Base-by-base conservation (phyloP, 2,888 invertebrate species). In the Oxytorus armatus region DNA sequence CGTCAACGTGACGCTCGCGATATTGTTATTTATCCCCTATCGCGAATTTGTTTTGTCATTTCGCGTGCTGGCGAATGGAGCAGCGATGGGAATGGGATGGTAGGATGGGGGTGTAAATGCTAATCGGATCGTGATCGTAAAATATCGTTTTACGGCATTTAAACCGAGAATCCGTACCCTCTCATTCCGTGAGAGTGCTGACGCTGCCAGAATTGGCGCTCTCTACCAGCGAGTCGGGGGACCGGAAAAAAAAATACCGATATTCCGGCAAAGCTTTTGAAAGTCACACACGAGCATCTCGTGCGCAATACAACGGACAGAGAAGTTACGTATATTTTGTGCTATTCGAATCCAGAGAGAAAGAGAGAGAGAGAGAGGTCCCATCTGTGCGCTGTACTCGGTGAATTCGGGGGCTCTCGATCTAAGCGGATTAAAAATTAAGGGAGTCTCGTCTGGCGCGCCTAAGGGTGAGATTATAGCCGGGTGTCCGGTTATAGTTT, bases 351-450 rank as follows among this genome's bases (percentile, higher is more conserved):
- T n/a, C n/a, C n/a, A 14, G 63, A 63, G 14, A 8, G 44, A 44
- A 25, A 25, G 25, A 57, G 57, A 33, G 55, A 47, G 14, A n/a
- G 68, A 53, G 61, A 57, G 55, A 44, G 70, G 44, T 39, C 25
- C 44, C 73, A 42, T 77, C 73, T 73, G 77, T 70, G 74, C 49
- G 36, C 51, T 74, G 44, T 65, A 73, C 75, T 72, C 72, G 18
- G 66, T 42, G 79, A 85, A 86, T 86, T 85, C 65, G 83, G 33
- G n/a, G 69, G 55, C 77, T 69, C 39, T 73, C 69, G 72, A 68
- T 66, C 72, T 88, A 88, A 89, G 87, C 84, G 85, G 87, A 88
- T 89, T 86, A 86, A 87, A 77, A 85, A 85, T 85, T 85, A 85
- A 87, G 86, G 85, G 84, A 78, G 81, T 80, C 77, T 66, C 73